Evolutionary conservation across 92 coral and sea anemone species (phyloP).

Genomic region (Scolanthus callimorphus): DNA sequence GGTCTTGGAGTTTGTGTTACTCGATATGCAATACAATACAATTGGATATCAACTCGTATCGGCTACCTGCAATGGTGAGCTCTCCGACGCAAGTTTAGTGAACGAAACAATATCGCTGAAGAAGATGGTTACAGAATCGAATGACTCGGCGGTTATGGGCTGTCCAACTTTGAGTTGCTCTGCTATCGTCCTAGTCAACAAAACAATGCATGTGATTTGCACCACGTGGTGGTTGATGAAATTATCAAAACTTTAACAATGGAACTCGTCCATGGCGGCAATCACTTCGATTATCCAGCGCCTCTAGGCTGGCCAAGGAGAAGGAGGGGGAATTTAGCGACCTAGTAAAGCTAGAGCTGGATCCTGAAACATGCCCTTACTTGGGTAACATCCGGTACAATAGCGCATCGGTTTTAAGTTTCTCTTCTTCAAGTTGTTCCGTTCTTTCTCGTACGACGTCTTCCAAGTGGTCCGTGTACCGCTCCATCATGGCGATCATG

Average conservation of each 20-base stretch:
- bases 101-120: slow-evolving; percentile 91
- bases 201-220: too few species aligned
- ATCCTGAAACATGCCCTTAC: too few species aligned
- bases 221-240: background rate
- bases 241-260: too few species aligned
- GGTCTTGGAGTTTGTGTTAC: background rate
- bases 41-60: too few species aligned
- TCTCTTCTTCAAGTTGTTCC: slow-evolving; percentile 66
- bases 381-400: slow-evolving; percentile 72
- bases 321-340: too few species aligned
- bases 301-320: too few species aligned
- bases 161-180: slow-evolving; percentile 87
- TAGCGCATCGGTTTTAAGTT: slow-evolving; percentile 68
- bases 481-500: slow-evolving; percentile 81
- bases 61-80: slow-evolving; percentile 84
- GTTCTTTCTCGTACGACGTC: slow-evolving; percentile 64
- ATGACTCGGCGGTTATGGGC: slow-evolving; percentile 79
- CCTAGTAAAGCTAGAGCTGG: too few species aligned
- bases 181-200: slow-evolving; percentile 62
- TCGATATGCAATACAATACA: too few species aligned
- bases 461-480: slow-evolving; percentile 70
- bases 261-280: background rate
- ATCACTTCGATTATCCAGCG: too few species aligned
- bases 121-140: slow-evolving; percentile 84
- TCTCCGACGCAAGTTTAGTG: slow-evolving; percentile 73